Conservation (phyloP, 1,140 invertebrate genomes). For the Carcinoscorpius rotundicauda region DNA sequence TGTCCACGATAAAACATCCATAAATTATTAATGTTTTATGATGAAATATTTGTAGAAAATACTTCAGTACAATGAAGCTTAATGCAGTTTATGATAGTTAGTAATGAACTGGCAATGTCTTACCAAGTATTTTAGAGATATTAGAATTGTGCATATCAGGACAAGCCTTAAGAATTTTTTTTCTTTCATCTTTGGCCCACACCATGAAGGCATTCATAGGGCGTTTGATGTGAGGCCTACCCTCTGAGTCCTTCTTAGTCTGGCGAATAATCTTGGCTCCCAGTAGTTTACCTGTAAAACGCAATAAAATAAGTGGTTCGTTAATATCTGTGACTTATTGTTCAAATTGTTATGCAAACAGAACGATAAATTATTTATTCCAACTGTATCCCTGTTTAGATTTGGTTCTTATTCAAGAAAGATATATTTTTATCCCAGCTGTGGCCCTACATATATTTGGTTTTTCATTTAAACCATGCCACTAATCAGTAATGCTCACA, state of each 20-base stretch:
- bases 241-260: slow-evolving; percentile 66
- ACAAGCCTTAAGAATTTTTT: slow-evolving; percentile 96
- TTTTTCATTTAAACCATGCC: not conserved
- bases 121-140: slow-evolving; percentile 97
- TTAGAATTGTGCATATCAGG: slow-evolving; percentile 99
- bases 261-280: slow-evolving; percentile 77
- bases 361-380: not conserved
- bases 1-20: too few species aligned
- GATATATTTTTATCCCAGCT: not conserved
- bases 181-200: slow-evolving; percentile 93
- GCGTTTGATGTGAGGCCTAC: slow-evolving; percentile 92
- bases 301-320: not conserved
- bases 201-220: slow-evolving; percentile 99
- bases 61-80: too few species aligned
- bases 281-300: slow-evolving; percentile 39
- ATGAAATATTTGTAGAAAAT: too few species aligned
- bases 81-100: too few species aligned
- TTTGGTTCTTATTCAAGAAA: not conserved
- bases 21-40: too few species aligned
- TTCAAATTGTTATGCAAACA: not conserved
- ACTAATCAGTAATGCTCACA: not conserved
- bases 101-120: slow-evolving; percentile 20
- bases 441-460: not conserved
- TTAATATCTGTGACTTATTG: not conserved
- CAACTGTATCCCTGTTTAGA: not conserved